Evolutionary conservation across 2,888 invertebrate species (phyloP).

Genomic region (Cantharis flavilabris): DNA sequence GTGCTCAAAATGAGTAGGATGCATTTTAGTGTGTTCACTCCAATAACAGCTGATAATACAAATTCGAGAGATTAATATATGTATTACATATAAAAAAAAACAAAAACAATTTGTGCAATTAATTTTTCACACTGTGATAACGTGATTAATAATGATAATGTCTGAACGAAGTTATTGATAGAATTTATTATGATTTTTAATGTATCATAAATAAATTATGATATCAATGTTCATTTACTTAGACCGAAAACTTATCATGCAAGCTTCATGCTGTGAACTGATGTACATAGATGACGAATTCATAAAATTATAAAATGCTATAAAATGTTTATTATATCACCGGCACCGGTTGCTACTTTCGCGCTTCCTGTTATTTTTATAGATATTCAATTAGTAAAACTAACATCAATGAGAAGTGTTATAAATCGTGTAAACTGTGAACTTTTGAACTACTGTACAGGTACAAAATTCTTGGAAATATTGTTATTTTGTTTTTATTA

Average conservation of each 20-base stretch:
- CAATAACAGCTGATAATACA: neutral
- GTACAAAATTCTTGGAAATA: too few species aligned
- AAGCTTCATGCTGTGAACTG: constrained; percentile 1
- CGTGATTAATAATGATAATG: neutral
- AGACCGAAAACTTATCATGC: constrained; percentile 4
- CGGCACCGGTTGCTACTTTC: neutral
- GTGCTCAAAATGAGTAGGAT: too few species aligned
- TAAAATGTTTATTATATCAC: neutral
- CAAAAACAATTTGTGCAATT: neutral
- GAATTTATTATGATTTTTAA: neutral
- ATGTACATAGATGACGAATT: neutral
- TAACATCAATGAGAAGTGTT: neutral
- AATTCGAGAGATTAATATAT: neutral
- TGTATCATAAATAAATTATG: neutral
- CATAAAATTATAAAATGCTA: neutral
- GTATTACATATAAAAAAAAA: neutral
- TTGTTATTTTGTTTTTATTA: too few species aligned
- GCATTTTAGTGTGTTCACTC: neutral
- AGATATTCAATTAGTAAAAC: neutral
- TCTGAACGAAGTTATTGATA: neutral
- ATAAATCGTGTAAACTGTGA: neutral
- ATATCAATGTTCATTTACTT: neutral
- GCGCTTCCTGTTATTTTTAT: neutral
- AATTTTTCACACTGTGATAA: neutral
- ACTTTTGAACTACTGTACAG: neutral